Evolutionary conservation across 1,140 invertebrate genomes (phyloP).

Genomic region (Drosophila equinoxialis): DNA sequence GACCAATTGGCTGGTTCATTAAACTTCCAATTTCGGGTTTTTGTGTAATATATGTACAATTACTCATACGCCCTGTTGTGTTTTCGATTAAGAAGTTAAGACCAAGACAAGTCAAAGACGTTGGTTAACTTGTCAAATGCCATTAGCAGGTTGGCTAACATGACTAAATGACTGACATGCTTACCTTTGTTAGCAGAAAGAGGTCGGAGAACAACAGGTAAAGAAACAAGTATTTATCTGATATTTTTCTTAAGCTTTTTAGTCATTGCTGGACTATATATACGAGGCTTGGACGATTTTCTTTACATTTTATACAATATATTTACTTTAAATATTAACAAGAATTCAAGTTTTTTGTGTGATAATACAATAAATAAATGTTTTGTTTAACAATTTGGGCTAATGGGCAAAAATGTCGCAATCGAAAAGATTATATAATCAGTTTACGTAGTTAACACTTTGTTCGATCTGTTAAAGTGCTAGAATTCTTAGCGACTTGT

Average conservation of each 20-base stretch:
- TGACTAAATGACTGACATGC: neutral
- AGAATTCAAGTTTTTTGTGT: neutral
- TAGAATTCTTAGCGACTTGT: too few relatives aligned
- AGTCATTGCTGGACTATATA: too few relatives aligned
- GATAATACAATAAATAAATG: neutral
- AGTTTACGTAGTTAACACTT: neutral
- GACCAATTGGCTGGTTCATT: slow-evolving; percentile 8
- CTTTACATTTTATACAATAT: neutral
- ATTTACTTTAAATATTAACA: neutral
- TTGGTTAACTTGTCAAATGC: neutral
- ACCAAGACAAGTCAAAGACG: neutral
- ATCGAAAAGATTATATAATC: neutral
- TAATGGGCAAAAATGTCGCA: neutral
- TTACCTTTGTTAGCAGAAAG: neutral
- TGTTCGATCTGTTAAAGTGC: too few relatives aligned
- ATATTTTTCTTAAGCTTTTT: too few relatives aligned
- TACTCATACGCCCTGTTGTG: neutral
- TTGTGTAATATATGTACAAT: neutral
- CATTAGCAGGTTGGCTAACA: neutral
- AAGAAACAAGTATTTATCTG: too few relatives aligned
- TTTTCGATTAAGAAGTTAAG: neutral
- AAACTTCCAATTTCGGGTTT: neutral
- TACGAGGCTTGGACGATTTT: too few relatives aligned
- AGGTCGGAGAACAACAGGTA: too few relatives aligned
- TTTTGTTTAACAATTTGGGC: neutral